These are phyloP conservation scores for Podarcis cretensis DNA, from an alignment of 2,113 vertebrate genomes.

Conservation along the genomic window DNA sequence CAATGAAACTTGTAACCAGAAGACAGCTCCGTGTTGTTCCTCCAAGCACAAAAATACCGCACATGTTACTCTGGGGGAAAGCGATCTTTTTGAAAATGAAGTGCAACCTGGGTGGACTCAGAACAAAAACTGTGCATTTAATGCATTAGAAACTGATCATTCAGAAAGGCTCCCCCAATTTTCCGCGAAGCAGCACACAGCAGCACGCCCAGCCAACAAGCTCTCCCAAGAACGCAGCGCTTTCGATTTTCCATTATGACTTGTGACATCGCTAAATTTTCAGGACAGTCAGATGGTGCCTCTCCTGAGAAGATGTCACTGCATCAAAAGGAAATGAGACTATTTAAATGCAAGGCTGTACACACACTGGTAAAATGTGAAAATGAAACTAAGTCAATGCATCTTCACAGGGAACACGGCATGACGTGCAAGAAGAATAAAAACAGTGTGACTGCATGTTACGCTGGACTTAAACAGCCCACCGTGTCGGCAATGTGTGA, in stretches of 20 bases:
- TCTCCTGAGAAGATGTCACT: constrained; percentile 56
- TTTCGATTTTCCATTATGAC: constrained; percentile 13
- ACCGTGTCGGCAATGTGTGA: constrained; percentile 58
- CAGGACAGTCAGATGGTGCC: constrained; percentile 23
- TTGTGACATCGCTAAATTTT: constrained; percentile 43
- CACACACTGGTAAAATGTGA: constrained; percentile 48
- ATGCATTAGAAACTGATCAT: too few relatives aligned
- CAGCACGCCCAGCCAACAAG: neutral
- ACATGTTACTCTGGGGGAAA: neutral
- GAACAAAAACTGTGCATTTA: neutral
- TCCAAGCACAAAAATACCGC: neutral
- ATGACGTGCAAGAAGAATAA: constrained; percentile 64
- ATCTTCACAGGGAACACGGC: constrained; percentile 65
- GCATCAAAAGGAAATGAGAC: constrained; percentile 71
- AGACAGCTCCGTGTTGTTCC: neutral
- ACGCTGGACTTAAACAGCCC: constrained; percentile 65
- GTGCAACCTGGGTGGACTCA: too few relatives aligned
- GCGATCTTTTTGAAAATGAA: too few relatives aligned
- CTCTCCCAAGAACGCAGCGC: neutral
- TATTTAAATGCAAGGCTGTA: constrained; percentile 72
- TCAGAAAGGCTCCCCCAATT: neutral
- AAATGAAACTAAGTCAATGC: constrained; percentile 65
- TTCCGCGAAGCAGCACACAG: constrained; percentile 7
- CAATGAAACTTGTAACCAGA: neutral
- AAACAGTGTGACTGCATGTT: constrained; percentile 68